Percentiles rank a stretch among this genome's conserved stretches.
Conservation (phyloP, 1,140 invertebrate genomes). For the Delia radicum region DNA sequence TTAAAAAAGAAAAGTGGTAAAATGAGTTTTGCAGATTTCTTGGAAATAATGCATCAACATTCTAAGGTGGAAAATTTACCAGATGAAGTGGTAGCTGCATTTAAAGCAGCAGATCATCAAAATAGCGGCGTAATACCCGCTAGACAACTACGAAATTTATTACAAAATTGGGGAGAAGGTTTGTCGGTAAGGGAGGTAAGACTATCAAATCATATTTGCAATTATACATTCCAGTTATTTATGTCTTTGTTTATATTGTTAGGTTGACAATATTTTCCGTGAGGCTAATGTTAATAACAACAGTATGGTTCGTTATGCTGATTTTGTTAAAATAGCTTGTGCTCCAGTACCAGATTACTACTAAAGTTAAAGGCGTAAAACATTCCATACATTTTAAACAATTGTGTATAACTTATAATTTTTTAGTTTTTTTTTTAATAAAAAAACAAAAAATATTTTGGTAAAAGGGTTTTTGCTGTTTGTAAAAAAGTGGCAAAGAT, state of each 20-base stretch:
- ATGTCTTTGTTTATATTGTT: conserved; percentile 31
- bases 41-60: conserved; percentile 94
- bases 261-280: conserved; percentile 88
- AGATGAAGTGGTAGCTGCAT: conserved; percentile 86
- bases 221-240: neutral
- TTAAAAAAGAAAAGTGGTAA: conserved; percentile 83
- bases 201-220: neutral
- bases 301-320: conserved; percentile 83
- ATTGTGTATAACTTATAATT: too few species aligned
- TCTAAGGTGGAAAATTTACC: conserved; percentile 83
- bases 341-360: conserved; percentile 95
- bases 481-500: too few species aligned
- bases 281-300: conserved; percentile 86
- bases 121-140: conserved; percentile 78
- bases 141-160: conserved; percentile 80
- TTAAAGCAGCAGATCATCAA: conserved; percentile 77
- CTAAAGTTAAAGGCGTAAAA: conserved; percentile 17
- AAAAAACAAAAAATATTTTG: too few species aligned
- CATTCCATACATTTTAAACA: too few species aligned
- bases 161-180: conserved; percentile 89
- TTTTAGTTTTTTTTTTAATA: too few species aligned
- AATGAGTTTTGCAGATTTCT: conserved; percentile 93
- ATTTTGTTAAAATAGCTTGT: conserved; percentile 91
- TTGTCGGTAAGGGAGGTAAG: conserved; percentile 83
- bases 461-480: too few species aligned